Evolutionary conservation across 1,140 invertebrate genomes (phyloP), one percentile per base, ranked within the genome.

Genomic region (Drosophila prosaltans): DNA sequence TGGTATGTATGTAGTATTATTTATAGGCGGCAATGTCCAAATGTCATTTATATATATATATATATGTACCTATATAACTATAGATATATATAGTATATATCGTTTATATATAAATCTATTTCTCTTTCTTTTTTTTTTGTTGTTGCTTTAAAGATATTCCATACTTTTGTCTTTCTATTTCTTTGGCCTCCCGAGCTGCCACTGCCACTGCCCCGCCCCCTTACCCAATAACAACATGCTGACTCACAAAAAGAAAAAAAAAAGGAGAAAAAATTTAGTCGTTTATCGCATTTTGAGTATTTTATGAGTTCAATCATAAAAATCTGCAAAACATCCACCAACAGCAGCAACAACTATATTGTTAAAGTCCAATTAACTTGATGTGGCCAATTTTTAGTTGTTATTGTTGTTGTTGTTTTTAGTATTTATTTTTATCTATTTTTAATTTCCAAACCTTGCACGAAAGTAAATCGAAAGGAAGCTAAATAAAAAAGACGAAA

Each of bases 281-380:
- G 63, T 85, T 84, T 81, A 85, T 81, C 59, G 74, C 68, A 51
- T 77, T 71, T 64, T 39, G 60, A 63, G 69, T 74, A 74, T 80
- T 81, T 86, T 79, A 88, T 69, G 84, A 89, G 76, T 71, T 78
- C 64, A 72, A 86, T 80, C 72, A 73, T 82, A 69, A 89, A 76
- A 69, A 73, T 67, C 66, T 66, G 72, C 51, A 66, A 61, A 71
- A 51, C 73, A 48, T 30, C 28, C 28, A 58, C 55, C 55, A 61
- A 72, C 51, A 73, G 41, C 71, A 73, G 59, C 41, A 73, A 51
- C 54, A 54, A 7, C 3, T 48, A 32, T 6, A 10, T 10, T 16
- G 9, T 60, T 28, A 45, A 48, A 65, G 28, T 16, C 48, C 43
- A 65, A 54, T 65, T 54, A 65, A 65, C 41, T 65, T 32, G 36